Evolutionary conservation across 2,888 invertebrate species (phyloP).

Genomic region (Psylliodes chrysocephalus): DNA sequence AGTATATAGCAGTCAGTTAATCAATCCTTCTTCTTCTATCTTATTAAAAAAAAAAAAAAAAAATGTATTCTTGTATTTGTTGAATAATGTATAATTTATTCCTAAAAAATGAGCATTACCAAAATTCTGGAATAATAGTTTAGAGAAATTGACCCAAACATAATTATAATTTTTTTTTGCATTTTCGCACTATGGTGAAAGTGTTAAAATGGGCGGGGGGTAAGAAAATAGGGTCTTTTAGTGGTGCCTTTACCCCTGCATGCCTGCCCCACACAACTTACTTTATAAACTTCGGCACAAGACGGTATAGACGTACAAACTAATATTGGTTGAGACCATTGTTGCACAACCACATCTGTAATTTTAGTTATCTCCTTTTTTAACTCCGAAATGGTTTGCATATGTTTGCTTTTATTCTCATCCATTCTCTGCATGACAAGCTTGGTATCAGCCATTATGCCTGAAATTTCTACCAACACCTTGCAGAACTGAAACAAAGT

Average conservation of each 20-base stretch:
- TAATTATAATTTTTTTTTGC: too few species aligned
- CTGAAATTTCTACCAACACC: constrained; percentile 57
- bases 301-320: constrained; percentile 50
- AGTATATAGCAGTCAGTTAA: too few species aligned
- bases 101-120: too few species aligned
- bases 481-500: constrained; percentile 54
- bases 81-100: too few species aligned
- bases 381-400: constrained; percentile 46
- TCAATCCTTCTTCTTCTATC: too few species aligned
- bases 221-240: not conserved
- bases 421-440: constrained; percentile 49
- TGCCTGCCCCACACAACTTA: constrained; percentile 36
- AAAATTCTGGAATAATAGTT: too few species aligned
- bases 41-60: too few species aligned
- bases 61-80: too few species aligned
- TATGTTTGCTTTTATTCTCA: constrained; percentile 40
- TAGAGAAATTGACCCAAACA: too few species aligned
- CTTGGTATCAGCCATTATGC: constrained; percentile 56
- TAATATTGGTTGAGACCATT: constrained; percentile 53
- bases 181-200: too few species aligned
- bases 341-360: constrained; percentile 49
- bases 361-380: constrained; percentile 52
- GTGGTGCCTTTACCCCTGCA: too few species aligned
- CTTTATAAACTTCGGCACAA: constrained; percentile 51
- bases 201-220: too few species aligned